Percentiles rank a stretch among this genome's conserved stretches.
Conservation (phyloP, 2,113 vertebrate species). For the Salvelinus sp. region DNA sequence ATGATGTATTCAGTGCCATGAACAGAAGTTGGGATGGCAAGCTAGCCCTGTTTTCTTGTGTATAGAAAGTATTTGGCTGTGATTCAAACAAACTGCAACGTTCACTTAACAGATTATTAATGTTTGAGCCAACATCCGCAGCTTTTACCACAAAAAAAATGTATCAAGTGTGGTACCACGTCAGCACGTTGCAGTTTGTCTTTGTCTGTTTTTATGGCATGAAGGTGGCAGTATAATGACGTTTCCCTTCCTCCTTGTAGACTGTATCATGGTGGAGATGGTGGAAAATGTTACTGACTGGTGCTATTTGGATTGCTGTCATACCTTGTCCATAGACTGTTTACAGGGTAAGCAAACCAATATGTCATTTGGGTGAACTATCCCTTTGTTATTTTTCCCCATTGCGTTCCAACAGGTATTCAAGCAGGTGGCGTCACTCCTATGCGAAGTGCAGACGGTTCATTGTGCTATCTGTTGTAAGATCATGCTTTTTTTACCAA, state of each 20-base stretch:
- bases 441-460: too few relatives aligned
- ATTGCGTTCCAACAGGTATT: neutral
- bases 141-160: neutral
- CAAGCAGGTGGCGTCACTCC: too few relatives aligned
- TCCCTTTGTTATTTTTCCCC: neutral
- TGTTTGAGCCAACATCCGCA: neutral
- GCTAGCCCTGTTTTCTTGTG: neutral
- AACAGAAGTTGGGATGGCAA: neutral
- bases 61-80: neutral
- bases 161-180: too few relatives aligned
- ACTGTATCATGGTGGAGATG: neutral
- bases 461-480: too few relatives aligned
- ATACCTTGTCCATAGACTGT: neutral
- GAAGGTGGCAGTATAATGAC: neutral
- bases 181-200: too few relatives aligned
- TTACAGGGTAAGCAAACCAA: neutral
- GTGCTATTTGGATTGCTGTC: neutral
- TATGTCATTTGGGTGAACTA: neutral
- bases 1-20: neutral
- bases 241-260: neutral
- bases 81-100: neutral
- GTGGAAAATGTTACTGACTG: neutral
- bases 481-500: too few relatives aligned
- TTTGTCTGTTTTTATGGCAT: too few relatives aligned
- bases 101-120: neutral